phyloP scores from a whole-genome alignment of 2,888 invertebrate genomes.

The Achlya flavicornis region DNA sequence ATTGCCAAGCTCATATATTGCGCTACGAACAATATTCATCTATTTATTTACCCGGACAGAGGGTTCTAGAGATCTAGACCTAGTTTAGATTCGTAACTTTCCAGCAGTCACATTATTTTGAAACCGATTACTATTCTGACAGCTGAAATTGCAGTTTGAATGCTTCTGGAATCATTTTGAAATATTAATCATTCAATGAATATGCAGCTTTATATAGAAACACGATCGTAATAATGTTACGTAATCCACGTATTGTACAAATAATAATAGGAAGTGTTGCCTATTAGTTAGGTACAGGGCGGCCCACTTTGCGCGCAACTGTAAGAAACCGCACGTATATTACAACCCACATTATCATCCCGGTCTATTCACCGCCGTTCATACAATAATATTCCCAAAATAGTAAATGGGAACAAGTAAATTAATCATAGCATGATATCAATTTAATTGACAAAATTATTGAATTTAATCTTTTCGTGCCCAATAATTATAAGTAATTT shows the following conservation, averaged over 20 bases:
- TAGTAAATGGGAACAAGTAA: background rate
- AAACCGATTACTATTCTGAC: no score
- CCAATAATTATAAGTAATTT: no score
- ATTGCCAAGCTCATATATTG: no score
- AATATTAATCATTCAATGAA: no score
- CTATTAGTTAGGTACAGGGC: background rate
- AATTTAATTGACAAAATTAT: background rate
- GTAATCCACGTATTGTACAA: background rate
- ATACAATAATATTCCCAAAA: background rate
- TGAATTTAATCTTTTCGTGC: background rate
- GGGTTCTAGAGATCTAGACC: no score
- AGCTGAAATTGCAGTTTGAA: no score
- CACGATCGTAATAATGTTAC: background rate
- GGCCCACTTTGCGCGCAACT: background rate
- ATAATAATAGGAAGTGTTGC: background rate
- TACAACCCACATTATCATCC: background rate
- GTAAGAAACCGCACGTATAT: background rate
- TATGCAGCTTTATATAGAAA: no score
- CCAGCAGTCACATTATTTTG: no score
- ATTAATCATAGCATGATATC: background rate
- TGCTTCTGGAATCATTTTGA: no score
- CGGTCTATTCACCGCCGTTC: background rate
- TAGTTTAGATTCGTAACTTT: no score
- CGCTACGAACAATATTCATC: no score
- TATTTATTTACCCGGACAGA: no score